Evolutionary conservation across 2,797 vertebrate genomes (phyloP).

Genomic region (Epinephelus malabaricus): DNA sequence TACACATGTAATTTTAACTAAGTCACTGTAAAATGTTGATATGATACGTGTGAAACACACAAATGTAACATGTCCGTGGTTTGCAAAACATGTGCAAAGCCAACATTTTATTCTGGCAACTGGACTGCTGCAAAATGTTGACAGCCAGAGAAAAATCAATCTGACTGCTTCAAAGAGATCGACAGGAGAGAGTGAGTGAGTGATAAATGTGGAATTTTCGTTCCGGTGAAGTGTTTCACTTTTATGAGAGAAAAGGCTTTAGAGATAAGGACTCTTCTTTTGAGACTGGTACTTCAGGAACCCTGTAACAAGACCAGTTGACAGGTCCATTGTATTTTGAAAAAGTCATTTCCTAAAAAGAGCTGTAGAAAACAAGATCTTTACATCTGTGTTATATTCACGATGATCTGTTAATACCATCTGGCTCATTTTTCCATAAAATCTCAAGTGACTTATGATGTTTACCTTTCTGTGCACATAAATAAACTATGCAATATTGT

Average conservation of each 20-base stretch:
- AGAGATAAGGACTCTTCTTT: not conserved
- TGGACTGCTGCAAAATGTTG: not conserved
- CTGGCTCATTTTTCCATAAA: not conserved
- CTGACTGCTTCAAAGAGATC: not conserved
- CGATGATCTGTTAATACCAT: not conserved
- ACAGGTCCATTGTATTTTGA: not conserved
- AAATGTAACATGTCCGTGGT: no score
- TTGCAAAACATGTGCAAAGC: no score
- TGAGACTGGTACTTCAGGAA: not conserved
- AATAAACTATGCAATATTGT: not conserved
- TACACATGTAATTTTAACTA: no score
- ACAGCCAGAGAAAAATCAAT: not conserved
- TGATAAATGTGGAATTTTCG: not conserved
- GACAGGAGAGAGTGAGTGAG: not conserved
- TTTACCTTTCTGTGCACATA: not conserved
- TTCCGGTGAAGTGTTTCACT: not conserved
- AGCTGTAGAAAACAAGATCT: not conserved
- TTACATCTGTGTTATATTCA: not conserved
- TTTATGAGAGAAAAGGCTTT: not conserved
- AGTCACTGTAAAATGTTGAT: no score
- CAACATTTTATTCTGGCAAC: no score
- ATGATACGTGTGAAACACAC: no score
- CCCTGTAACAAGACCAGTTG: not conserved
- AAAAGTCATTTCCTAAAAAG: not conserved
- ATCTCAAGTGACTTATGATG: not conserved